Percentiles rank a stretch among this genome's conserved stretches.
phyloP scores from a whole-genome alignment of 2,113 vertebrate species.

The Pteropus alecto region DNA sequence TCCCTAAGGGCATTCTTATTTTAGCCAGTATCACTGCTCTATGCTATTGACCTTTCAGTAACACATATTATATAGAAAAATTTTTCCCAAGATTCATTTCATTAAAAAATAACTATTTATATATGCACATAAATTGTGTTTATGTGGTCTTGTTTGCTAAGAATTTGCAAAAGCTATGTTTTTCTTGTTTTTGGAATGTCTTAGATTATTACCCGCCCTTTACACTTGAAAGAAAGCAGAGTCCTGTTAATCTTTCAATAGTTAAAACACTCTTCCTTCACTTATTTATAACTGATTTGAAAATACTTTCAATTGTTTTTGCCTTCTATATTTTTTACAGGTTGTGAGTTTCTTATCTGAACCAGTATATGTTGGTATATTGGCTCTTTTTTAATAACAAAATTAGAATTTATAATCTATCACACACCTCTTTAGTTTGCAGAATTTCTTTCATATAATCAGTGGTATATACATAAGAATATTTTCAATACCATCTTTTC shows the following conservation, averaged over 20 bases:
- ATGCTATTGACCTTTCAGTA: constrained; percentile 32
- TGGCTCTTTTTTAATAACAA: neutral
- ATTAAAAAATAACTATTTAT: constrained; percentile 7
- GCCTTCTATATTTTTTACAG: neutral
- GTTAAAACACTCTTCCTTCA: constrained; percentile 21
- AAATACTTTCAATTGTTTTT: neutral
- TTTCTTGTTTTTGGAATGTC: neutral
- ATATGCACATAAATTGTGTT: neutral
- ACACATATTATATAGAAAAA: neutral
- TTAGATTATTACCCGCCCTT: neutral
- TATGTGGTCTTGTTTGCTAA: neutral
- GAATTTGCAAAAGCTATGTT: neutral
- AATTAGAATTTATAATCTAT: neutral
- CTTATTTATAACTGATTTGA: neutral
- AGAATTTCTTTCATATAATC: neutral
- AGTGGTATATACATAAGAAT: neutral
- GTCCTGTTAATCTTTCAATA: neutral
- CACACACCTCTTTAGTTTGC: neutral
- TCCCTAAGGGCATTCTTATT: neutral
- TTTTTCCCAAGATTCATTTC: neutral
- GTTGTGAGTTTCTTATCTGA: neutral
- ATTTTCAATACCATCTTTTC: neutral
- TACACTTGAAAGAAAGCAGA: neutral
- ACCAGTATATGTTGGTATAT: neutral
- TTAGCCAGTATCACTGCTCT: neutral